Evolutionary conservation across 2,113 vertebrate species (phyloP).

Genomic region (Lates calcarifer): DNA sequence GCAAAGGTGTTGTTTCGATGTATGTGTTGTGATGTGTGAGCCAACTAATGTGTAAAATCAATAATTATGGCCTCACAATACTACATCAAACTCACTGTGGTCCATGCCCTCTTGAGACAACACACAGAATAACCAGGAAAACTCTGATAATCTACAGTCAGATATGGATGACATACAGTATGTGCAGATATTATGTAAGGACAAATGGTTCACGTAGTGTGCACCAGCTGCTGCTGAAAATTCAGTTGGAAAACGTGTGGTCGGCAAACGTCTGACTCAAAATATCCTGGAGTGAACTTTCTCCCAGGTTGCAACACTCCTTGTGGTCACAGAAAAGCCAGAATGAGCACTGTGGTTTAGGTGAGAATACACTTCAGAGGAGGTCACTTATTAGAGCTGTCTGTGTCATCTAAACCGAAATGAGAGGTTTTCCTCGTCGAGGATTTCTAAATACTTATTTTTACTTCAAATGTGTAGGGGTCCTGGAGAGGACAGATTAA

Average conservation of each 20-base stretch:
- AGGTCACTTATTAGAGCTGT: conserved; percentile 35
- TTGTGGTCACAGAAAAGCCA: conserved; percentile 34
- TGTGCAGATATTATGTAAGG: background rate
- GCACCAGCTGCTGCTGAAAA: conserved; percentile 14
- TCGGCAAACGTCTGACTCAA: conserved; percentile 38
- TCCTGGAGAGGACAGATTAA: background rate
- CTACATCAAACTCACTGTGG: background rate
- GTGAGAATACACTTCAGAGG: conserved; percentile 38
- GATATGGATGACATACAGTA: background rate
- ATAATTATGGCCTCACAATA: conserved; percentile 9
- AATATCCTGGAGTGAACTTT: conserved; percentile 40
- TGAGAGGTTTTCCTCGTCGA: conserved; percentile 31
- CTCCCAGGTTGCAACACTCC: conserved; percentile 39
- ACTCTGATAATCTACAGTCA: background rate
- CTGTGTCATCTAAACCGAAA: conserved; percentile 33
- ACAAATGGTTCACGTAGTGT: background rate
- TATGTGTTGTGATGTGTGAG: background rate
- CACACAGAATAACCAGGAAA: background rate
- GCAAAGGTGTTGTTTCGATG: conserved; percentile 30
- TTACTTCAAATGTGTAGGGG: background rate
- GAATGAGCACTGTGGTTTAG: conserved; percentile 53
- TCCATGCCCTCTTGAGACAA: background rate
- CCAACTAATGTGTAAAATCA: background rate
- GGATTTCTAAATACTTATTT: conserved; percentile 25
- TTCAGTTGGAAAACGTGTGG: conserved; percentile 39